Percentiles rank a stretch among this genome's conserved stretches.
Evolutionary conservation across 2,888 invertebrate species (phyloP).

Genomic region (Pharmacophagus antenor): DNA sequence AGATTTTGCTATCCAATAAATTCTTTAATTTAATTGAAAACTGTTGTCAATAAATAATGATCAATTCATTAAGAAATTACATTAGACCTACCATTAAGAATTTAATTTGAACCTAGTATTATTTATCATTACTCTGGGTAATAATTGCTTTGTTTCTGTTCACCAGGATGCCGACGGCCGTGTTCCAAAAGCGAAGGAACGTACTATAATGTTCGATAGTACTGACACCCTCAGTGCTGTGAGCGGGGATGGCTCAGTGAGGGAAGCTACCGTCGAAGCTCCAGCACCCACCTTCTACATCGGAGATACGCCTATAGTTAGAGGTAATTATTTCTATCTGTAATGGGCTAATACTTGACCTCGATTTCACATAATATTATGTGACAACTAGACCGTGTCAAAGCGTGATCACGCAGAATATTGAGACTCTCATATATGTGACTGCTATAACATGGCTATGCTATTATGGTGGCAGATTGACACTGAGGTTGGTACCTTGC

Average conservation of each 20-base stretch:
- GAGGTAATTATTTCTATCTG: conserved; percentile 51
- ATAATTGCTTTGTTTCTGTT: no score
- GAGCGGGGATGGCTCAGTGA: conserved; percentile 67
- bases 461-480: no score
- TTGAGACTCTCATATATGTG: no score
- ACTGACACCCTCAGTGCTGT: conserved; percentile 75
- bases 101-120: neutral
- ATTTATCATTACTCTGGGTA: neutral
- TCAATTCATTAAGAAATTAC: neutral
- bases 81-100: neutral
- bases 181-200: conserved; percentile 67
- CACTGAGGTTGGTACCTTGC: no score
- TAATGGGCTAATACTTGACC: neutral
- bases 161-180: conserved; percentile 67
- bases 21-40: neutral
- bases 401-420: no score
- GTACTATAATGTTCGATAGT: conserved; percentile 77
- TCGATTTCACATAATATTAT: no score
- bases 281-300: conserved; percentile 76
- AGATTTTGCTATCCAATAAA: no score
- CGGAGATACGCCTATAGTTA: conserved; percentile 73
- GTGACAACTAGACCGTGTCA: no score
- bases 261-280: conserved; percentile 63
- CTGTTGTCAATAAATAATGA: neutral
- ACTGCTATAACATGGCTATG: no score